Base-by-base conservation (phyloP, 2,113 vertebrate species). In the Panurus biarmicus region DNA sequence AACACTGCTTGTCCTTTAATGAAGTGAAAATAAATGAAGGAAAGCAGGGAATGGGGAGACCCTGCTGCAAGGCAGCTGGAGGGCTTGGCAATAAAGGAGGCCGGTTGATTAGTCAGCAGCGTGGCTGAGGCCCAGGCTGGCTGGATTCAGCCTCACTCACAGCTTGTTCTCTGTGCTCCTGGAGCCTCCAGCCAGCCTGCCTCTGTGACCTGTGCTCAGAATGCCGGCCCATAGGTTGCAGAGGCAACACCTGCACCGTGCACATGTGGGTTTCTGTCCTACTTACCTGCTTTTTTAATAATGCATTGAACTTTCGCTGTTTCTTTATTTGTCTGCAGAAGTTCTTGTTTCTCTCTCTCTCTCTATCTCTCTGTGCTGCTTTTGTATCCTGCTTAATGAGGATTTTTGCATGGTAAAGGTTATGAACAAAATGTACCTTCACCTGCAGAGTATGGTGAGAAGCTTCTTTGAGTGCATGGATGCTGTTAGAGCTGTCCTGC, bases 1-100 rank as follows among this genome's bases (percentile, higher is more conserved):
- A 96, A 65, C 31, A 3, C 88, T 57, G 51, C 67, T 95, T 94
- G 92, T 92, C 92, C 95, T 94, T 83, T 84, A 97, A 96, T 96
- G 94, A 97, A 96, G 79, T 95, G 92, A 96, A 94, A 96, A 91
- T 91, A 94, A 97, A 95, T 96, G 95, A 96, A 95, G 91, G 88
- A 86, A 67, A 93, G 50, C 93, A 92, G 73, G 75, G 93, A 85
- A 79, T 82, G 81, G 64, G 87, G 95, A 96, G 85, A 93, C 89
- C 94, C 71, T 89, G 75, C 95, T 96, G 87, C 2, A 91, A 96
- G 87, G 93, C 96, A 91, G 89, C 94, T 90, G 92, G 80, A 96
- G 85, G 88, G 85, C 80, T 74, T 71, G 96, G 91, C 86, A 95
- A 93, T 93, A 40, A 93, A 95, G 95, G 90, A 89, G 93, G 89